Base-by-base conservation (phyloP, 1,140 invertebrate genomes). In the Melipona quadrifasciata region DNA sequence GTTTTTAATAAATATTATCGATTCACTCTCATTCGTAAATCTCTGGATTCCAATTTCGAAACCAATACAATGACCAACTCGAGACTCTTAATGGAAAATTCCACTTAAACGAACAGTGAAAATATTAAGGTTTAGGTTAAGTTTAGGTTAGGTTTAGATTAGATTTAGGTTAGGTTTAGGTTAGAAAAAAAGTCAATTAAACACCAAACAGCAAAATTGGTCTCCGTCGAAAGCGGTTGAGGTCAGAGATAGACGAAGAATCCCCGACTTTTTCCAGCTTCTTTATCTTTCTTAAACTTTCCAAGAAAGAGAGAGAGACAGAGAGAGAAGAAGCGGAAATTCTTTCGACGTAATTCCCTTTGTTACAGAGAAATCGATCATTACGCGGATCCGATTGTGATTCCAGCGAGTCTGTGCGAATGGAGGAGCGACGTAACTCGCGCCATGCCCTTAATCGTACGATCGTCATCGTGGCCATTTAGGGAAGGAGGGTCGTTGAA, bases 361-460 rank as follows among this genome's bases (percentile, higher is more conserved):
- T 47, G n/a, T 19, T 53, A 31, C 17, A 21, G 4, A 55, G 19
- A 55, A 55, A 74, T 53, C 47, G 27, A 57, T 58, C 21, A 17
- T 53, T 39, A 27, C 39, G 55, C 4, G 12, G 14, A 34, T 53
- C 53, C 57, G 61, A 74, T 65, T 17, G 39, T 55, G 21, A 21
- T 27, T 65, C 19, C 11, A n/a, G 17, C 57, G 31, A n/a, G 31
- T 14, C 21, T 19, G 61, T 16, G 64, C 70, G 73, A 79, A 75
- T 24, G 74, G 67, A 34, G 2, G 31, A 73, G 47, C 39, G 14
- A 39, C 58, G 68, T 79, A 72, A 80, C 77, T 55, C 78, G 71
- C 77, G 71, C 53, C n/a, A 81, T 81, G 61, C 64, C 71, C 78
- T 85, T 85, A 85, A 75, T 74, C 17, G 83, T 67, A 53, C 55